These are phyloP conservation scores for Danaus melanippus DNA, from an alignment of 1,140 invertebrate species.

Conservation along the genomic window DNA sequence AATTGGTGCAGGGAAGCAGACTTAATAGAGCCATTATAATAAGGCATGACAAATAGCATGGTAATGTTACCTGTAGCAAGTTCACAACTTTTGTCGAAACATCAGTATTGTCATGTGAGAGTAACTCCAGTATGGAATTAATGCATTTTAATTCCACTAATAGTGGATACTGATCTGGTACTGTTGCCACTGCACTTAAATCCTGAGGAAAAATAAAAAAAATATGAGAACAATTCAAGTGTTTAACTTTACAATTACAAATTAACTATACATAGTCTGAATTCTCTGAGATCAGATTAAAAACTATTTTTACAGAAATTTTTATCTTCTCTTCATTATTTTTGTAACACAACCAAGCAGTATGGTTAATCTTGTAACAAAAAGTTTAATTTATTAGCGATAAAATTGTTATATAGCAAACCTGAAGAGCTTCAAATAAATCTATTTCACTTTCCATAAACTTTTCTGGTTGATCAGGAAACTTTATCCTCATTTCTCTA, in stretches of 20 bases:
- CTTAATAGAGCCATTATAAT: no score
- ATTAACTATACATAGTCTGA: no score
- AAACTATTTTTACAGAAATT: no score
- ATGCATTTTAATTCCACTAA: slow-evolving; percentile 92
- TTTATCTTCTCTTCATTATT: no score
- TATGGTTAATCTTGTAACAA: no score
- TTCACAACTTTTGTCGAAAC: slow-evolving; percentile 87
- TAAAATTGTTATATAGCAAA: slow-evolving; percentile 21
- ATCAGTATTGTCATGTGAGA: slow-evolving; percentile 98
- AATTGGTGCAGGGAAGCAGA: no score
- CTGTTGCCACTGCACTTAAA: slow-evolving; percentile 94
- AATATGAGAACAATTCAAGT: no score
- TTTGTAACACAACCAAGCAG: no score
- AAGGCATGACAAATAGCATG: background rate
- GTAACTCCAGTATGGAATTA: slow-evolving; percentile 91
- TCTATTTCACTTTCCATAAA: slow-evolving; percentile 99
- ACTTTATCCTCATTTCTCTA: slow-evolving; percentile 98
- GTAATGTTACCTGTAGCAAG: slow-evolving; percentile 75
- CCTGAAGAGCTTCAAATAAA: slow-evolving; percentile 87
- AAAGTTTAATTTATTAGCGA: no score
- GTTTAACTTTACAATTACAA: no score
- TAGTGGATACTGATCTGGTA: slow-evolving; percentile 94
- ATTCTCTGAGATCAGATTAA: no score
- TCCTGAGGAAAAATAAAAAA: slow-evolving; percentile 76
- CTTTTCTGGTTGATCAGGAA: slow-evolving; percentile 96